Percentiles rank a stretch among this genome's conserved stretches.
These are phyloP conservation scores for Rhopalosiphum padi DNA, from an alignment of 1,140 invertebrate species.

Conservation along the genomic window DNA sequence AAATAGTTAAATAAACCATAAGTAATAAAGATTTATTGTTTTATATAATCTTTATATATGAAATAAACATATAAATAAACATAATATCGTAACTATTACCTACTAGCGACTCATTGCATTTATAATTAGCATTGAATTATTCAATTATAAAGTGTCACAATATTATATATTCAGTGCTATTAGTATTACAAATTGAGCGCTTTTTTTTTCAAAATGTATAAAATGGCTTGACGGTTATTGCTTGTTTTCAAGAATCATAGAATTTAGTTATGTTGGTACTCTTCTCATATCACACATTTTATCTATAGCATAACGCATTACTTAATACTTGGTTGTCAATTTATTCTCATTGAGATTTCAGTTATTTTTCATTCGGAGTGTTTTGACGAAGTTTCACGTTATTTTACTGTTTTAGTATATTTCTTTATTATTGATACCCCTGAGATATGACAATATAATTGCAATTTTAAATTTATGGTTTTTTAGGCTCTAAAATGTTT, in stretches of 20 bases:
- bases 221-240: background rate
- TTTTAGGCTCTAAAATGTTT: slow-evolving; percentile 8
- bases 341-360: background rate
- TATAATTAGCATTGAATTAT: no score
- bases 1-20: background rate
- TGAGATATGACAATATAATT: background rate
- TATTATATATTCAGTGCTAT: background rate
- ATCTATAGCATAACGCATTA: background rate
- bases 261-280: slow-evolving; percentile 35
- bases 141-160: no score
- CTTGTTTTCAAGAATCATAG: background rate
- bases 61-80: background rate
- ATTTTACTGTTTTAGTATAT: background rate
- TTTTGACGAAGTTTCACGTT: background rate
- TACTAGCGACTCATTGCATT: no score
- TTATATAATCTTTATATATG: no score
- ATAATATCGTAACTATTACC: background rate
- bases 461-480: background rate
- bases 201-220: background rate
- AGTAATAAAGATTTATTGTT: background rate
- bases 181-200: background rate
- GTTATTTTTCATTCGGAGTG: background rate
- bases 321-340: background rate
- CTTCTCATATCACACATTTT: background rate
- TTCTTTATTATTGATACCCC: background rate